A percentile compares a stretch with the other conserved stretches of the same genome.
Conservation (phyloP, 2,797 vertebrate genomes). For the Mycteria americana region DNA sequence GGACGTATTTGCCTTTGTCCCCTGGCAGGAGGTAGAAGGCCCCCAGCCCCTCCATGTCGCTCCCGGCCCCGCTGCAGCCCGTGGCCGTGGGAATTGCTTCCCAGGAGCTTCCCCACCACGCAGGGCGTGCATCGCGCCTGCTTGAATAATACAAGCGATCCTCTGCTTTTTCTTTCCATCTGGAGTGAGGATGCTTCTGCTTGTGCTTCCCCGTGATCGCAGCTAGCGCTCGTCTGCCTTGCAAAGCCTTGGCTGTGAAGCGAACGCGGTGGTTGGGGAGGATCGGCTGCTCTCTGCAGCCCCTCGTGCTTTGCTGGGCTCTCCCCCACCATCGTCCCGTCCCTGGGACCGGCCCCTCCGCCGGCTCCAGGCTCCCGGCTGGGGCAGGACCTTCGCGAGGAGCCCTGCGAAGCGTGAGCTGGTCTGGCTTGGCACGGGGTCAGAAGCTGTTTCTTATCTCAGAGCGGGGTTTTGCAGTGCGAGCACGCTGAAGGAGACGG, state of each 20-base stretch:
- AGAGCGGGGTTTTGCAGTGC: rapidly evolving
- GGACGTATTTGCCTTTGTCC: background rate
- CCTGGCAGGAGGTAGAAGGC: background rate
- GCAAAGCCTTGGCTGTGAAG: background rate
- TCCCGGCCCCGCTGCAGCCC: background rate
- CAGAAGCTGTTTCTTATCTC: background rate
- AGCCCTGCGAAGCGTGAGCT: background rate
- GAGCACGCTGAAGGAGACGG: rapidly evolving
- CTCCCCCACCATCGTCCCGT: too few species aligned
- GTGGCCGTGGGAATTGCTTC: background rate
- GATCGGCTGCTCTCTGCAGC: background rate
- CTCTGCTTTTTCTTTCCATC: rapidly evolving
- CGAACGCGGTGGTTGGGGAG: rapidly evolving
- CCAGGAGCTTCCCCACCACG: background rate
- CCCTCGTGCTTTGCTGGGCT: background rate
- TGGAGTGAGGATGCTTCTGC: background rate
- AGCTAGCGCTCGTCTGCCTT: background rate
- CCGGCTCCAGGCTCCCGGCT: background rate
- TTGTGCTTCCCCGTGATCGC: background rate
- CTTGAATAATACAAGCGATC: background rate
- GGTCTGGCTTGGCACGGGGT: background rate
- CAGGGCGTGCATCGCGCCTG: rapidly evolving
- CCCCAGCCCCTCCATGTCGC: background rate
- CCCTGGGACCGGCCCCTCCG: background rate
- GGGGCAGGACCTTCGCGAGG: background rate